Conservation (phyloP, 2,797 vertebrate genomes). For the Mormyrus proboscirostris region DNA sequence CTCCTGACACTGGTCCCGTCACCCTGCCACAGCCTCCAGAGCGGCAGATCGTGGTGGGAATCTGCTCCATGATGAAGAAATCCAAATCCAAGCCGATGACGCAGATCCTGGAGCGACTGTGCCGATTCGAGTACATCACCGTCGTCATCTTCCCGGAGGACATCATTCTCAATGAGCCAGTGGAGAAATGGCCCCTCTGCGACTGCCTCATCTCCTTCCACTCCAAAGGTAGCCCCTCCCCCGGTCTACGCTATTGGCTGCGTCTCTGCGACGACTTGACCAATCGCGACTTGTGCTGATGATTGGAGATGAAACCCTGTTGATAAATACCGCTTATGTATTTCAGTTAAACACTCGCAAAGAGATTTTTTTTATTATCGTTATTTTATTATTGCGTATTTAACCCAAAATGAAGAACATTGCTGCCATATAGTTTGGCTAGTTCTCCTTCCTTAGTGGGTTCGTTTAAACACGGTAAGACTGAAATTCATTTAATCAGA, state of each 20-base stretch:
- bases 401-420: background rate
- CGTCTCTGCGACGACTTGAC: background rate
- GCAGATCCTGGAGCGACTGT: constrained; percentile 94
- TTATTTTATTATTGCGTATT: background rate
- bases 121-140: constrained; percentile 93
- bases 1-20: background rate
- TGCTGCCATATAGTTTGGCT: background rate
- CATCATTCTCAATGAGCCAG: constrained; percentile 87
- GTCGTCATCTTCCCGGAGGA: constrained; percentile 98
- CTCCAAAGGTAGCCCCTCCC: constrained; percentile 79
- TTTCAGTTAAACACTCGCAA: background rate
- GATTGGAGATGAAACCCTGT: background rate
- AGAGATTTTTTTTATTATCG: too few relatives aligned
- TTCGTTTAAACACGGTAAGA: background rate
- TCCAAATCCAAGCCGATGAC: constrained; percentile 99
- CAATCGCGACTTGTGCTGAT: background rate
- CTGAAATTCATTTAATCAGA: background rate
- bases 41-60: constrained; percentile 89
- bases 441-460: background rate
- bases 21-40: constrained; percentile 75
- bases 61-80: constrained; percentile 99
- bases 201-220: constrained; percentile 98
- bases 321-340: background rate
- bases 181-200: constrained; percentile 94
- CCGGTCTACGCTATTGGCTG: background rate